These are phyloP conservation scores for Petrophora chlorosata DNA, from an alignment of 2,888 invertebrate genomes.

Conservation along the genomic window DNA sequence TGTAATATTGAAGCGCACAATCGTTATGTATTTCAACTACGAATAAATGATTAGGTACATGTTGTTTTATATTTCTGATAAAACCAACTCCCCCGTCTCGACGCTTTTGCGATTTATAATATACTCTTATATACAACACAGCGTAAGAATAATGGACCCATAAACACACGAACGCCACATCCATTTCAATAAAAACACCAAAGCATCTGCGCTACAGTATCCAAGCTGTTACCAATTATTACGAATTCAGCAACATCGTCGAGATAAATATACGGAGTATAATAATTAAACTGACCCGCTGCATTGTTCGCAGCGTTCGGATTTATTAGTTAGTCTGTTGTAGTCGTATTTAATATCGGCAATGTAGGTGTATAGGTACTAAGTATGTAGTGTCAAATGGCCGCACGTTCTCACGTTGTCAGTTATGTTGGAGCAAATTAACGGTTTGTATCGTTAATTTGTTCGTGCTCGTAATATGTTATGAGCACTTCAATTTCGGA, in stretches of 20 bases:
- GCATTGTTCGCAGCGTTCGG: constrained; percentile 15
- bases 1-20: no score
- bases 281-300: constrained; percentile 30
- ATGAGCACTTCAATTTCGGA: no score
- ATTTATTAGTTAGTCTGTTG: constrained; percentile 33
- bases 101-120: no score
- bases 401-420: constrained; percentile 7
- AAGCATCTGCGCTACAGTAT: constrained; percentile 12
- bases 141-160: no score
- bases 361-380: no score
- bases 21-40: no score
- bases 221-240: constrained; percentile 31
- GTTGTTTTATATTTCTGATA: no score
- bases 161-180: not conserved
- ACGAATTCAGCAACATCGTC: constrained; percentile 25
- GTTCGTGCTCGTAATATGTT: not conserved
- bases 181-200: not conserved
- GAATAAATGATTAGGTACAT: no score
- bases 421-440: constrained; percentile 9
- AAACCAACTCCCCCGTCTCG: no score
- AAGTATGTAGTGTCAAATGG: constrained; percentile 11
- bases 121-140: no score
- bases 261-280: constrained; percentile 23
- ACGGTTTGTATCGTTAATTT: not conserved
- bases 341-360: constrained; percentile 27